These are phyloP conservation scores for Amphibalanus amphitrite DNA, from an alignment of 1,140 invertebrate species.

Conservation along the genomic window DNA sequence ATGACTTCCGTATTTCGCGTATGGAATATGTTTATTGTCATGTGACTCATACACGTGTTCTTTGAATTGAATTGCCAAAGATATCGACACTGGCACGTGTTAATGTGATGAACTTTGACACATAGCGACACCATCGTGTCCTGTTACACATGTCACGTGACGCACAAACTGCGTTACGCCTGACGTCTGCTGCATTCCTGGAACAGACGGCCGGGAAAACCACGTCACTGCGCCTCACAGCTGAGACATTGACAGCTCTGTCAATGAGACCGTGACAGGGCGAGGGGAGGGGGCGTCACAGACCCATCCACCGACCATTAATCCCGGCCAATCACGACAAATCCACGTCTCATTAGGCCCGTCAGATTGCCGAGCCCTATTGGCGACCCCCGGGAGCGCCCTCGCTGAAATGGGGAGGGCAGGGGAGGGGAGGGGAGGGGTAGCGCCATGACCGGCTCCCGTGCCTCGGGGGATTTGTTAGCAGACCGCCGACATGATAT, in stretches of 20 bases:
- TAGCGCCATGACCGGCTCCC: too few species aligned
- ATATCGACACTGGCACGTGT: too few species aligned
- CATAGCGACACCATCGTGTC: too few species aligned
- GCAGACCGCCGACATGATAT: too few species aligned
- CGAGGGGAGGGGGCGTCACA: neutral
- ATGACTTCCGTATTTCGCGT: neutral
- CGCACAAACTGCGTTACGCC: neutral
- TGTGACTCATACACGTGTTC: neutral
- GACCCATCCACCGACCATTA: neutral
- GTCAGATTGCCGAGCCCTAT: neutral
- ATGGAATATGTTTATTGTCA: neutral
- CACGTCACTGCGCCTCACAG: neutral
- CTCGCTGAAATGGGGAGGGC: too few species aligned
- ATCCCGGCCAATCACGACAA: neutral
- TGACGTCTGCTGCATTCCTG: neutral
- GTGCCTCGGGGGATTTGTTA: too few species aligned
- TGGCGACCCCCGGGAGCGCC: too few species aligned
- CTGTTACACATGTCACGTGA: neutral
- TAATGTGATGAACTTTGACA: too few species aligned
- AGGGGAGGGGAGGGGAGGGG: too few species aligned
- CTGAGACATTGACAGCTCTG: neutral
- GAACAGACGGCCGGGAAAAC: neutral
- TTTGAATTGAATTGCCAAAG: too few species aligned
- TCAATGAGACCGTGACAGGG: neutral
- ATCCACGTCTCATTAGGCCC: neutral